A percentile compares a stretch with the other conserved stretches of the same genome.
Evolutionary conservation across 2,888 invertebrate genomes (phyloP).

Genomic region (Cylloceria caligata): DNA sequence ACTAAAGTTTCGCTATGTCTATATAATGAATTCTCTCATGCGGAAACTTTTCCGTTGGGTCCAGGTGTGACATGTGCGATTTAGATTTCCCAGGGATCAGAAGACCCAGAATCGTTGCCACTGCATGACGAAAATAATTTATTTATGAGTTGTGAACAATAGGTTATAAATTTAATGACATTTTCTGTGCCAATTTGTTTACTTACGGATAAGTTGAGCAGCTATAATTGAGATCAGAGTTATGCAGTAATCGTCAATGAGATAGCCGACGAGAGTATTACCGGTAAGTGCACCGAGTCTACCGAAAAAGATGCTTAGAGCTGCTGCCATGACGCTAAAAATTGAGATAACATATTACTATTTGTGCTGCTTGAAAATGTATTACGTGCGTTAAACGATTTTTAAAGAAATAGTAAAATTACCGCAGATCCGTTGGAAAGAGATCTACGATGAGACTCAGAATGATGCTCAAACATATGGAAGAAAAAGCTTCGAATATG

Average conservation of each 20-base stretch:
- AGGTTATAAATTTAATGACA: background rate
- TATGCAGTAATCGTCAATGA: constrained; percentile 91
- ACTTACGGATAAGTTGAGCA: constrained; percentile 54
- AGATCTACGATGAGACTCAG: constrained; percentile 92
- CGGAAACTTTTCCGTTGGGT: background rate
- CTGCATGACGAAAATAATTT: background rate
- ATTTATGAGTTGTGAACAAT: background rate
- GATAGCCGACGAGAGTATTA: constrained; percentile 90
- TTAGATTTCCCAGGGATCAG: constrained; percentile 12
- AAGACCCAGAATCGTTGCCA: background rate
- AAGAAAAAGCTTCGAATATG: constrained; percentile 91
- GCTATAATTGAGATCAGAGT: constrained; percentile 87
- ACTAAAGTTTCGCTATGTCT: background rate
- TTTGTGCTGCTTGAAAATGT: too few species aligned
- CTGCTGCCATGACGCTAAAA: constrained; percentile 91
- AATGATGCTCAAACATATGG: constrained; percentile 91
- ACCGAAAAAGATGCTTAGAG: constrained; percentile 90
- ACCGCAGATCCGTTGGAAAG: constrained; percentile 93
- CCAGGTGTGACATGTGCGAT: background rate
- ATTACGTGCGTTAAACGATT: background rate
- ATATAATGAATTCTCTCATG: background rate
- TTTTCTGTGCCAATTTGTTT: background rate
- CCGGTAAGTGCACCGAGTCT: constrained; percentile 90
- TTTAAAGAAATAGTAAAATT: constrained; percentile 65
- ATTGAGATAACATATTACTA: background rate